phyloP scores from a whole-genome alignment of 2,113 vertebrate genomes.

The human (Homo sapiens) region GRCh38 chr1:30028501-30029000 shows the following conservation, averaged over 20 bases:
- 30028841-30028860: background rate
- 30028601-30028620: background rate
- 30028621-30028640: background rate
- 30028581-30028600: background rate
- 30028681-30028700: background rate
- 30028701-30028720: background rate
- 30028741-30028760: background rate
- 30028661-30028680: background rate
- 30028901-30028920: background rate
- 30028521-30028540: background rate
- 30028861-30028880: background rate
- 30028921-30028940: background rate
- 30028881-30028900: background rate
- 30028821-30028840: background rate
- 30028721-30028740: background rate
- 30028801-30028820: background rate
- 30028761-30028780: background rate
- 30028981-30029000: background rate
- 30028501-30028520: background rate
- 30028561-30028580: background rate
- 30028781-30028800: background rate
- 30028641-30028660: background rate
- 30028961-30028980: background rate
- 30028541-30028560: background rate
- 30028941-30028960: background rate